phyloP scores from a whole-genome alignment of 2,888 invertebrate species.

The Polydrusus pterygomalis region DNA sequence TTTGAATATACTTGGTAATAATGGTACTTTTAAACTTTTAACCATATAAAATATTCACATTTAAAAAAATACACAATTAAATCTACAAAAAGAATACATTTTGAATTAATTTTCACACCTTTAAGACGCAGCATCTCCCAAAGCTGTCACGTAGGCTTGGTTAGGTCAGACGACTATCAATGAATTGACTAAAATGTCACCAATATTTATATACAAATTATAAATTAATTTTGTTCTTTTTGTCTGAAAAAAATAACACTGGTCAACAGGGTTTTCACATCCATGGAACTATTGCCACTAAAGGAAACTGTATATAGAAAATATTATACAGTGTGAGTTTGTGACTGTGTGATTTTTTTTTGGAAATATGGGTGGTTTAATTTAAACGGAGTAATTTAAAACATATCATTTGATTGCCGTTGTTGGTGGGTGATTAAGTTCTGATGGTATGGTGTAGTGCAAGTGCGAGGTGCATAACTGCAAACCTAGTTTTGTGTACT shows the following conservation, averaged over 20 bases:
- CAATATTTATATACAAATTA: conserved; percentile 37
- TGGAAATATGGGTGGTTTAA: too few relatives aligned
- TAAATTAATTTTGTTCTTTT: conserved; percentile 4
- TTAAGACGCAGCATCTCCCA: not conserved
- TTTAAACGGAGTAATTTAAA: too few relatives aligned
- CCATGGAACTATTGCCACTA: too few relatives aligned
- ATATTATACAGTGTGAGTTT: too few relatives aligned
- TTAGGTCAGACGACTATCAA: conserved; percentile 12
- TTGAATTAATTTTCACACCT: conserved; percentile 17
- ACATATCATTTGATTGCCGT: too few relatives aligned
- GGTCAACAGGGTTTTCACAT: not conserved
- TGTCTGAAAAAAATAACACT: not conserved
- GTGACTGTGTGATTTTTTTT: too few relatives aligned
- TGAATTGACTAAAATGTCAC: conserved; percentile 12
- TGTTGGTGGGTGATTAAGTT: too few relatives aligned
- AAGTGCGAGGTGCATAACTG: too few relatives aligned
- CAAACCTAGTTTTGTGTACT: too few relatives aligned
- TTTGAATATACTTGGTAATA: too few relatives aligned
- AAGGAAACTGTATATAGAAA: too few relatives aligned
- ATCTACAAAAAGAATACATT: not conserved
- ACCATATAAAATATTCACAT: not conserved
- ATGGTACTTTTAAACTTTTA: not conserved
- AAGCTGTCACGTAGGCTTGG: conserved; percentile 8
- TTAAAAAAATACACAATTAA: not conserved
- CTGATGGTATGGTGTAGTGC: too few relatives aligned